Evolutionary conservation across 2,888 invertebrate genomes (phyloP).

Genomic region (Ormyrus nitidulus): DNA sequence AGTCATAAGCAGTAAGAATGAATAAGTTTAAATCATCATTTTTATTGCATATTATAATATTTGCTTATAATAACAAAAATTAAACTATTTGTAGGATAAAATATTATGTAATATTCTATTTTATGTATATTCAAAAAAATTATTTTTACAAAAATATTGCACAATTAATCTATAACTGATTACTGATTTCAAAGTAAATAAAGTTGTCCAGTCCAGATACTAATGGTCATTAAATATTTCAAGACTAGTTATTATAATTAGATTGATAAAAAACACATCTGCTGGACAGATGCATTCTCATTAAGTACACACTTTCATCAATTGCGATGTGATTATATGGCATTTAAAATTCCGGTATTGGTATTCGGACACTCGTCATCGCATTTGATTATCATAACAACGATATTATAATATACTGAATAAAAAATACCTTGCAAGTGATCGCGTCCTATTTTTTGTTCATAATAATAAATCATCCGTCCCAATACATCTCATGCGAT

Average conservation of each 20-base stretch:
- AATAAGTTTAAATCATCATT: no score
- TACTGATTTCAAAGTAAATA: conserved; percentile 23
- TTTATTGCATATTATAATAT: no score
- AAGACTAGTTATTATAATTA: conserved; percentile 49
- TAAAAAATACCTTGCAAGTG: conserved; percentile 55
- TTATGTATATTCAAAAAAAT: no score
- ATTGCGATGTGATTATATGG: conserved; percentile 25
- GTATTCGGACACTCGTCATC: conserved; percentile 47
- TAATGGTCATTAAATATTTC: conserved; percentile 25
- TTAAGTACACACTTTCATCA: conserved; percentile 47
- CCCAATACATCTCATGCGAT: conserved; percentile 33
- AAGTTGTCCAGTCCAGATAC: conserved; percentile 10
- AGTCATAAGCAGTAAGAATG: no score
- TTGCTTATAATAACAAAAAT: no score
- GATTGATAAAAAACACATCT: conserved; percentile 47
- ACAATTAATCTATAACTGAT: no score
- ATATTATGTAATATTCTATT: no score
- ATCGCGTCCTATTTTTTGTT: conserved; percentile 36
- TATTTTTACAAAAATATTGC: no score
- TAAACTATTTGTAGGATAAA: no score
- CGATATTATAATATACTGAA: conserved; percentile 46
- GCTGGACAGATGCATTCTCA: conserved; percentile 28
- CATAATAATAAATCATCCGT: conserved; percentile 42
- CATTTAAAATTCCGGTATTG: conserved; percentile 38
- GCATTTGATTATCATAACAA: conserved; percentile 47